Evolutionary conservation across 1,140 invertebrate genomes (phyloP).

Genomic region (Oscheius sp.): DNA sequence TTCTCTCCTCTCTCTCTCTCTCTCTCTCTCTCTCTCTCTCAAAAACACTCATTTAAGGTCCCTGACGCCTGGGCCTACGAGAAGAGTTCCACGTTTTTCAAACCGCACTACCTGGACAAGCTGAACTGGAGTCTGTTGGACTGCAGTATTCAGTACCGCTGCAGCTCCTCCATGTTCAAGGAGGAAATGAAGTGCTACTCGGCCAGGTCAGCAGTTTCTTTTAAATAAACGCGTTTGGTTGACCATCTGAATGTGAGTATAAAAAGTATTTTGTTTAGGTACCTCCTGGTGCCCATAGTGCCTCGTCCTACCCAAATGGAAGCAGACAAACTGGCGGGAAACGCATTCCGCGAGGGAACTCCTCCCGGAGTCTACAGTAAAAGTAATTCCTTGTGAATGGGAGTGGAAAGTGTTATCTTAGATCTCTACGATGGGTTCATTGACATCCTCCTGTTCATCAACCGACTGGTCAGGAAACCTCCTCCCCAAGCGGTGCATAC

Average conservation of each 20-base stretch:
- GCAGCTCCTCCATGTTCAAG: constrained; percentile 33
- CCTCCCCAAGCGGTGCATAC: too few relatives aligned
- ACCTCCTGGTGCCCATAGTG: neutral
- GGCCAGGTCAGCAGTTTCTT: constrained; percentile 32
- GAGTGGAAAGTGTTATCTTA: neutral
- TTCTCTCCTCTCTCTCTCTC: neutral
- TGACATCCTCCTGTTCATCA: neutral
- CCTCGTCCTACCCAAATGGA: neutral
- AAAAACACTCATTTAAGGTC: constrained; percentile 60
- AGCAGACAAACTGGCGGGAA: neutral
- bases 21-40: too few relatives aligned
- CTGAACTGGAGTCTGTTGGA: constrained; percentile 55
- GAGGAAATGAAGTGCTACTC: constrained; percentile 57
- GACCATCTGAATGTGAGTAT: neutral
- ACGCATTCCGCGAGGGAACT: neutral
- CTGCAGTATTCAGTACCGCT: constrained; percentile 29
- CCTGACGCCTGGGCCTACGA: constrained; percentile 49
- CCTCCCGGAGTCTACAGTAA: neutral
- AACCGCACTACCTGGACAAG: constrained; percentile 53
- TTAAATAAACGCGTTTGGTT: too few relatives aligned
- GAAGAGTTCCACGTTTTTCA: constrained; percentile 50
- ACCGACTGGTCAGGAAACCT: constrained; percentile 4
- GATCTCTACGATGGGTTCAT: neutral
- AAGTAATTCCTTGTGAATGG: neutral
- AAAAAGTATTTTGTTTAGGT: neutral